Evolutionary conservation across 2,113 vertebrate genomes (phyloP).

Genomic region (Tupaia chinensis): DNA sequence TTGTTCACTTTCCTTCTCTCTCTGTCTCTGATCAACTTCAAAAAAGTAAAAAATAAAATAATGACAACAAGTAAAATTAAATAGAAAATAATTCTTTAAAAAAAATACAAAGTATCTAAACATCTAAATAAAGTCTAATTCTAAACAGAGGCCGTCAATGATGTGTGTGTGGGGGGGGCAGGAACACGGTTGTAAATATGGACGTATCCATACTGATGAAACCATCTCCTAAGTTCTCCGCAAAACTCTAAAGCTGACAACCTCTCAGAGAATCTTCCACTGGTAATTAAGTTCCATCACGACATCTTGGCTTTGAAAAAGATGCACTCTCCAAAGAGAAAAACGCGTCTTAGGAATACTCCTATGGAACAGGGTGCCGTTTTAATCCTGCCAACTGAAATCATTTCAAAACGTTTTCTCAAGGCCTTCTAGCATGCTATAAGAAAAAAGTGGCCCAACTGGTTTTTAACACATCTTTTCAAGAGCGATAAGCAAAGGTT

Average conservation of each 20-base stretch:
- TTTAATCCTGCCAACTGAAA: conserved; percentile 81
- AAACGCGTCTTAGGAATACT: conserved; percentile 75
- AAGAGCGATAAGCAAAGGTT: conserved; percentile 87
- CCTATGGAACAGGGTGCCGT: conserved; percentile 73
- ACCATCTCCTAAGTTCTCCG: conserved; percentile 59
- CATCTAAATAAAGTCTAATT: conserved; percentile 66
- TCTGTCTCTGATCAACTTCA: too few species aligned
- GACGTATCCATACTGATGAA: conserved; percentile 16
- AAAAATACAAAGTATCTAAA: conserved; percentile 54
- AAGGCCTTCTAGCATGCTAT: conserved; percentile 85
- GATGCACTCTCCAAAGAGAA: conserved; percentile 60
- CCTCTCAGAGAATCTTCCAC: neutral
- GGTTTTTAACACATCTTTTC: conserved; percentile 90
- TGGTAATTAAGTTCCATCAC: conserved; percentile 37
- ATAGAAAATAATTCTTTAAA: too few species aligned
- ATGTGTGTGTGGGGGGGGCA: too few species aligned
- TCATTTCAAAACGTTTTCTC: conserved; percentile 87
- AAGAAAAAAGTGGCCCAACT: conserved; percentile 88
- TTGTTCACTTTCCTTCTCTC: too few species aligned
- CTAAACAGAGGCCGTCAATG: conserved; percentile 71
- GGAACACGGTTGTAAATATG: neutral
- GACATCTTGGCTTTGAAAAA: conserved; percentile 68
- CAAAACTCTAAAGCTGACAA: conserved; percentile 35
- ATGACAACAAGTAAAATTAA: too few species aligned
- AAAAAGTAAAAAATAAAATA: too few species aligned